Base-by-base conservation (phyloP, 2,888 invertebrate species). In the Cheilosia urbana region DNA sequence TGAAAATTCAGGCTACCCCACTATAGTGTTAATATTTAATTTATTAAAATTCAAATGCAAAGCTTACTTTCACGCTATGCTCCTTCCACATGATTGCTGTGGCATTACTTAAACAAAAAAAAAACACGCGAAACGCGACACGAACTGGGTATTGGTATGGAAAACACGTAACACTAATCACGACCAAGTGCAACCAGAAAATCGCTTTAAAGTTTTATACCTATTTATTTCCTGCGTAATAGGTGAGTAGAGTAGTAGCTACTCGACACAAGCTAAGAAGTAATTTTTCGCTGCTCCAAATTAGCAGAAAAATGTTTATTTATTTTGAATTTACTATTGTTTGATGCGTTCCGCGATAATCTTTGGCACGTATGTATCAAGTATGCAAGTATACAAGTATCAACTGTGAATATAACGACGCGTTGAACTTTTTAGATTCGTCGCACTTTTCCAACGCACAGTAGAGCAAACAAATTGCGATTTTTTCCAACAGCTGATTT, bases 1-100 rank as follows among this genome's bases (percentile, higher is more conserved):
- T 13, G 21, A 15, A 15, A 51, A 51, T 1, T 51, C 21, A 13
- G n/a, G 2, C 49, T 11, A 49, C 17, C 21, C 13, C 19, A 19
- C 21, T 27, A 27, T 0, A 60, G 40, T 62, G 24, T 63, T 63
- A 47, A 51, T 51, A 2, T 27, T 40, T 58, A 11, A 69, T 60
- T 76, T 58, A 60, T 47, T 66, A 27, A 60, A 68, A 37, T 37
- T 47, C 2, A 73, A 82, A 76, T 62, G 21, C 40, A 58, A 69
- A 63, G 60, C 84, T 84, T 66, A 84, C 79, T 79, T 80, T 84
- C 69, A 66, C 60, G 75, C 30, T 76, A 66, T 55, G 66, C 55
- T 71, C 68, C 75, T 84, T 84, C 84, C 84, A 80, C 79, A 79
- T 84, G 79, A 84, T 84, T 66, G 45, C 78, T 47, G 63, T 34